A percentile compares a stretch with the other conserved stretches of the same genome.
Evolutionary conservation across 2,113 vertebrate species (phyloP).

Genomic region (Agapornis roseicollis): DNA sequence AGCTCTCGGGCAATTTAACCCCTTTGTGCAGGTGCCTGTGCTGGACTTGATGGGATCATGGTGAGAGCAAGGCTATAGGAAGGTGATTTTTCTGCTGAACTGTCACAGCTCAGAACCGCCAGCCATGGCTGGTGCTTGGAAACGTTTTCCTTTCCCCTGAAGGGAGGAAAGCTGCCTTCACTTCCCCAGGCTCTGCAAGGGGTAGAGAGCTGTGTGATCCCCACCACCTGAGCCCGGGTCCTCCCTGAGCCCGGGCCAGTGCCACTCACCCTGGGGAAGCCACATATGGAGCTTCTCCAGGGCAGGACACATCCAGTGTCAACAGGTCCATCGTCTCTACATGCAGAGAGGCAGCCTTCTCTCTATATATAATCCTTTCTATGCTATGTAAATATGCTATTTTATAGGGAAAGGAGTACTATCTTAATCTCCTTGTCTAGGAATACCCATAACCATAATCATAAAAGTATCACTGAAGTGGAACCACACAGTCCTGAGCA

Average conservation of each 20-base stretch:
- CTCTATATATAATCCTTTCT: background rate
- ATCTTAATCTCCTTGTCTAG: background rate
- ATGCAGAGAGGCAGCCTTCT: background rate
- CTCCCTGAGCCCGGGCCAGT: background rate
- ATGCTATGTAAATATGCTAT: background rate
- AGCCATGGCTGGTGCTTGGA: background rate
- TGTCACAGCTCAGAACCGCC: background rate
- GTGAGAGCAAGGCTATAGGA: background rate
- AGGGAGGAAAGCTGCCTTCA: background rate
- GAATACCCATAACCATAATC: background rate
- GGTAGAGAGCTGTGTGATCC: rapidly evolving
- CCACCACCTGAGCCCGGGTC: background rate
- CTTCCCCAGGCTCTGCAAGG: background rate
- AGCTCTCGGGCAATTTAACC: background rate
- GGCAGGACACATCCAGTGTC: background rate
- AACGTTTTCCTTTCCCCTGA: background rate
- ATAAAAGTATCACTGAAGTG: background rate
- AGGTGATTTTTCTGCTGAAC: background rate
- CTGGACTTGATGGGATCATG: background rate
- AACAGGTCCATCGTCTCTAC: background rate
- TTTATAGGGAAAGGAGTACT: background rate
- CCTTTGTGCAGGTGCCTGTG: background rate
- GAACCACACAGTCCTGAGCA: background rate
- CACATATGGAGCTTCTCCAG: background rate
- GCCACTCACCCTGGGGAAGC: background rate